Base-by-base conservation (phyloP, 2,113 vertebrate species). In the Rousettus leschenaultii region DNA sequence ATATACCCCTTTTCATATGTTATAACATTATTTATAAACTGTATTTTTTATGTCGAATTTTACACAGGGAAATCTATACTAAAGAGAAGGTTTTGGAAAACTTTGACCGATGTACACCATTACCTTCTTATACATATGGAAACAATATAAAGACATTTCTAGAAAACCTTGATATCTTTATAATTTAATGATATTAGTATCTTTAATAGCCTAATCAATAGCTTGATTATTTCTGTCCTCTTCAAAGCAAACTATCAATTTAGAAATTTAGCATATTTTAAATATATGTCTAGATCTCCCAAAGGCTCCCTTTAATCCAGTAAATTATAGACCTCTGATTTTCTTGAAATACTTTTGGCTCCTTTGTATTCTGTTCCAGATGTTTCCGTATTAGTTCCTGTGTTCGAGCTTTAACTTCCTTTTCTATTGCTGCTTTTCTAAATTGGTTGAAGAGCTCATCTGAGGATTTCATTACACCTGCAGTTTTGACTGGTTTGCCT, bases 371-470 rank as follows among this genome's bases (percentile, higher is more conserved):
- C 53, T 98, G 97, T 40, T 85, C 98, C 96, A 97, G 74, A 53
- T 97, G 97, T 83, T 96, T 98, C 94, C 93, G 98, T 83, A 98
- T 98, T 55, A 98, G 77, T 86, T 98, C 97, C 59, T 97, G 98
- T 4, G 26, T 98, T 95, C 98, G 98, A 82, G 98, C 98, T 9
- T 97, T 98, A 30, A 98, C 98, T 84, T 99, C 99, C 90, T 98
- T 99, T 93, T 99, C 99, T 75, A 99, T 98, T 2, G 99, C 99
- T 63, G 97, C 99, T 80, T 99, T 99, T 84, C 98, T 99, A 96
- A 99, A 99, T 38, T 99, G 98, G 95, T 99, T 98, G 97, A 99
- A 99, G 95, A 98, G 99, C 87, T 99, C 99, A 82, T 98, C 98
- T 11, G 99, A 99, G 1, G 99, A 98, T 96, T 99, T 99, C 93